Base-by-base conservation (phyloP, 2,113 vertebrate genomes). In the Cyanoderma ruficeps region DNA sequence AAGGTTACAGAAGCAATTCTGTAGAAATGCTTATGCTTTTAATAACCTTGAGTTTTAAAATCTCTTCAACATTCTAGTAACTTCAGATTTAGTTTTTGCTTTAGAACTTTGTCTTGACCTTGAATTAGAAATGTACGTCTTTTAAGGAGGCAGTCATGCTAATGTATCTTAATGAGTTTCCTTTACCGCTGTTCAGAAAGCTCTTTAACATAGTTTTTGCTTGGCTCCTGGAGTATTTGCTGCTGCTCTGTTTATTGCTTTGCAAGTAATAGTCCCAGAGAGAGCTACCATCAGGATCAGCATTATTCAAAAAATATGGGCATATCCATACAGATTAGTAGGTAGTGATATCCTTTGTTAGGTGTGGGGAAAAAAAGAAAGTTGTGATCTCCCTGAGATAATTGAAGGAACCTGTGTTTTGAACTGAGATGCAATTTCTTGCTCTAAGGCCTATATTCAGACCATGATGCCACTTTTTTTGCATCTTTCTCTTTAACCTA, bases 401-500 rank as follows among this genome's bases (percentile, higher is more conserved):
- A 63, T 6, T 83, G 61, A 90, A 92, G 30, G 46, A 86, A 81
- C 50, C 53, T 79, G 35, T 88, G 56, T 75, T 87, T 93, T 89
- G 28, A 95, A 89, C 31, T 64, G 86, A 90, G 80, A 91, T 55
- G 68, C 28, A 90, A 83, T 86, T 95, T 46, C 60, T 93, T 86
- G 61, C 47, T 93, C 81, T 35, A 70, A 96, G 86, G 39, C 57
- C 80, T 89, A 23, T 70, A 91, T 76, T 68, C 83, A 90, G 93
- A 79, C 71, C 90, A 90, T n/a, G 14, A 94, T 59, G 83, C 22
- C 35, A 92, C 75, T 91, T 67, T 90, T 47, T 88, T 93, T 56
- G 64, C 50, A 86, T 95, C 23, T 86, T 91, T 92, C 77, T 96
- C 93, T 91, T 96, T 97, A 98, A 97, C 96, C 97, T 98, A 96